Conservation (phyloP, 2,797 vertebrate species). For the Micrastur ruficollis region DNA sequence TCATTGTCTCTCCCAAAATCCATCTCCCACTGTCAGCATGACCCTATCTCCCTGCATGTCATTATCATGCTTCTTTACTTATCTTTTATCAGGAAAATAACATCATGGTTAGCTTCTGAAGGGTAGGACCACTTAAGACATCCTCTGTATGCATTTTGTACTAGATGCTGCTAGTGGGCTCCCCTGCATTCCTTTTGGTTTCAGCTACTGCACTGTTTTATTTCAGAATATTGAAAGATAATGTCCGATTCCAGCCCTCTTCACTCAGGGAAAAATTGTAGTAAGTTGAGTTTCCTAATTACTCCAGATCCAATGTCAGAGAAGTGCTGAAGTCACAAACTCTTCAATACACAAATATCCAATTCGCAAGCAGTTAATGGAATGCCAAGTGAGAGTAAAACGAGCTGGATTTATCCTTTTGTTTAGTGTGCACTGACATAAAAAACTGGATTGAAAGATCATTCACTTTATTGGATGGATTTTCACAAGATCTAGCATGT, state of each 20-base stretch:
- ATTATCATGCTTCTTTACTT: not conserved
- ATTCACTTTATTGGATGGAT: not conserved
- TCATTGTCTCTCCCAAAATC: not conserved
- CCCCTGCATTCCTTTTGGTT: not conserved
- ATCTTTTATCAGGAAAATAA: not conserved
- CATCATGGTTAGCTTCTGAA: not conserved
- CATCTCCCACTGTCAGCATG: not conserved
- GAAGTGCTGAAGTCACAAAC: not conserved
- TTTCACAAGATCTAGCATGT: not conserved
- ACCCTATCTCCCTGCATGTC: not conserved
- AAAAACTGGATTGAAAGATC: not conserved
- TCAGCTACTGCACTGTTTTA: not conserved
- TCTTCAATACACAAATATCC: not conserved
- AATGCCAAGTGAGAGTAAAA: not conserved
- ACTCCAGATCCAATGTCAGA: not conserved
- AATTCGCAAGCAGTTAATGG: not conserved
- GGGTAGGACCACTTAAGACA: not conserved
- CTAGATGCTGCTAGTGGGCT: not conserved
- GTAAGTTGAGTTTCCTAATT: not conserved
- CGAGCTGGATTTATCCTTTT: not conserved
- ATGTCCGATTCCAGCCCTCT: not conserved
- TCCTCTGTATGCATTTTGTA: not conserved
- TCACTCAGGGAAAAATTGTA: not conserved
- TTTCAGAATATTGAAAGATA: not conserved
- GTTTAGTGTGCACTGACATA: not conserved